These are phyloP conservation scores for Noctua janthina DNA, from an alignment of 2,888 invertebrate species.

Conservation along the genomic window DNA sequence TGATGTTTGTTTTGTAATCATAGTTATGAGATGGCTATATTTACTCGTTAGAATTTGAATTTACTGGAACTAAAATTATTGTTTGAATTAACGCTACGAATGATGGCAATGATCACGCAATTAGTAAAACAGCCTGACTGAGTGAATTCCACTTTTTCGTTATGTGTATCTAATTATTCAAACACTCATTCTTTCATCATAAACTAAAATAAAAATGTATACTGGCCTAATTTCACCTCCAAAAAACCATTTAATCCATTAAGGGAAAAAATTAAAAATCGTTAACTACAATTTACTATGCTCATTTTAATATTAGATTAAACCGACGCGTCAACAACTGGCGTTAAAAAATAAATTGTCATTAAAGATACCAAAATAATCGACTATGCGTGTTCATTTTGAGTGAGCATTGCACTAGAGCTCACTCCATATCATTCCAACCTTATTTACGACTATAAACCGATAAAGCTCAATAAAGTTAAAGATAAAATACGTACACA, in stretches of 20 bases:
- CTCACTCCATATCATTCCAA: slow-evolving; percentile 72
- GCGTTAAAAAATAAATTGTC: slow-evolving; percentile 69
- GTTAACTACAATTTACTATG: slow-evolving; percentile 63
- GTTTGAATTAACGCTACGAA: not conserved
- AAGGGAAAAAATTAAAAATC: slow-evolving; percentile 57
- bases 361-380: slow-evolving; percentile 72
- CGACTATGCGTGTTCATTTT: slow-evolving; percentile 73
- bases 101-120: not conserved
- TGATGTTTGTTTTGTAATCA: not conserved
- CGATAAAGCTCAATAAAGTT: slow-evolving; percentile 82
- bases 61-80: not conserved
- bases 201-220: slow-evolving; percentile 49
- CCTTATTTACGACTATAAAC: slow-evolving; percentile 81
- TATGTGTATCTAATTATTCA: slow-evolving; percentile 20
- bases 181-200: slow-evolving; percentile 36
- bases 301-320: slow-evolving; percentile 74
- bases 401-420: slow-evolving; percentile 70
- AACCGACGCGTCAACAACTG: slow-evolving; percentile 63
- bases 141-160: not conserved
- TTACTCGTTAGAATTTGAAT: not conserved
- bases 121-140: not conserved
- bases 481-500: slow-evolving; percentile 80
- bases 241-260: slow-evolving; percentile 40
- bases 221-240: slow-evolving; percentile 43
- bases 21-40: not conserved